These are phyloP conservation scores for Dipodomys stephensi DNA, from an alignment of 2,113 vertebrate genomes.

Conservation along the genomic window DNA sequence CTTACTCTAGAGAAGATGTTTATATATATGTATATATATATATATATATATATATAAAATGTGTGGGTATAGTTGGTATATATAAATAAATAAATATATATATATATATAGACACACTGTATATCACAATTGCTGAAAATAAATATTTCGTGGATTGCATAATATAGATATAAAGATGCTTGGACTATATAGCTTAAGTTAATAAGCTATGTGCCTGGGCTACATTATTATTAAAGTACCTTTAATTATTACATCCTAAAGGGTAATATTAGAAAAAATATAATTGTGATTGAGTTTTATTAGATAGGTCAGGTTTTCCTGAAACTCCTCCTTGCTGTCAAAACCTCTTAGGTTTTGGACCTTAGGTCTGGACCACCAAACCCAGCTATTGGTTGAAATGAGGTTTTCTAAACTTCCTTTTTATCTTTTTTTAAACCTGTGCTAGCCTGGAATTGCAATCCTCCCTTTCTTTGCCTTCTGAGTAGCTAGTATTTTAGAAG, in stretches of 20 bases:
- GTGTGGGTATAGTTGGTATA: too few species aligned
- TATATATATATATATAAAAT: too few species aligned
- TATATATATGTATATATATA: neutral
- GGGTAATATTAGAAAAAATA: neutral
- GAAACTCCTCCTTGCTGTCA: neutral
- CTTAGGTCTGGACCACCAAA: too few species aligned
- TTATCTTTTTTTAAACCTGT: too few species aligned
- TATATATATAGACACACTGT: too few species aligned
- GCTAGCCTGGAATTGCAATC: too few species aligned
- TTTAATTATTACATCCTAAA: constrained; percentile 12
- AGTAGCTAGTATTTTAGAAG: neutral
- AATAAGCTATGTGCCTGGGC: neutral
- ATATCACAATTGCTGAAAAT: neutral
- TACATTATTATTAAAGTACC: neutral
- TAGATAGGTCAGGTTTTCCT: neutral
- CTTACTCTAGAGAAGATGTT: neutral
- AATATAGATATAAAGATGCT: neutral
- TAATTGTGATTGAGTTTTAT: neutral
- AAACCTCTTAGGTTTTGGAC: too few species aligned
- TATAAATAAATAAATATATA: too few species aligned
- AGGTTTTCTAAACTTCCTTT: too few species aligned
- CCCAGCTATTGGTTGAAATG: too few species aligned
- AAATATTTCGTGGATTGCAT: neutral
- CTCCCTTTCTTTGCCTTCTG: neutral
- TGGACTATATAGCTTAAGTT: neutral